These are phyloP conservation scores for Prinia subflava DNA, from an alignment of 2,113 vertebrate species.

Conservation along the genomic window DNA sequence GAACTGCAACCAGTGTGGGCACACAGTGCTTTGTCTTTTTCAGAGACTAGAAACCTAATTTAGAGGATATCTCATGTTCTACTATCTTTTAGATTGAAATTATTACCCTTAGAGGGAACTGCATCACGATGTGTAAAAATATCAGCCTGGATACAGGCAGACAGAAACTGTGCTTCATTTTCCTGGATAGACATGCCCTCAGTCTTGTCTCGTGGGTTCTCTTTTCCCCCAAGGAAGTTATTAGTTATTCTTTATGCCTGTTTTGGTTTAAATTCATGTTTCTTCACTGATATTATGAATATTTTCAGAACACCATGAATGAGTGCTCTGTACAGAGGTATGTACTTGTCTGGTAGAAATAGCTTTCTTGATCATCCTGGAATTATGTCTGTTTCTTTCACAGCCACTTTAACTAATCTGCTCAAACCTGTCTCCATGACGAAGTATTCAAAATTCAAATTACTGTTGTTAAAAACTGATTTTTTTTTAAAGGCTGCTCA, in stretches of 20 bases:
- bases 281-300: background rate
- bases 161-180: background rate
- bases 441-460: background rate
- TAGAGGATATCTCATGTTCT: background rate
- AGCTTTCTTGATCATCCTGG: background rate
- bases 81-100: background rate
- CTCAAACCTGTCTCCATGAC: background rate
- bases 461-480: background rate
- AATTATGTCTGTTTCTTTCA: background rate
- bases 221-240: background rate
- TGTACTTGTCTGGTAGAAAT: background rate
- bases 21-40: background rate
- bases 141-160: background rate
- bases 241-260: background rate
- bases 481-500: background rate
- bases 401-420: background rate
- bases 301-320: background rate
- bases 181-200: background rate
- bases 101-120: background rate
- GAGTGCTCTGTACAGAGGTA: background rate
- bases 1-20: background rate
- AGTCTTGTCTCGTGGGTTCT: background rate
- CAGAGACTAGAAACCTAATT: background rate
- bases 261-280: constrained; percentile 25
- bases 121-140: background rate